Percentiles rank a stretch among this genome's conserved stretches.
Conservation (phyloP, 2,888 invertebrate genomes). For the Ophion slaviceki region DNA sequence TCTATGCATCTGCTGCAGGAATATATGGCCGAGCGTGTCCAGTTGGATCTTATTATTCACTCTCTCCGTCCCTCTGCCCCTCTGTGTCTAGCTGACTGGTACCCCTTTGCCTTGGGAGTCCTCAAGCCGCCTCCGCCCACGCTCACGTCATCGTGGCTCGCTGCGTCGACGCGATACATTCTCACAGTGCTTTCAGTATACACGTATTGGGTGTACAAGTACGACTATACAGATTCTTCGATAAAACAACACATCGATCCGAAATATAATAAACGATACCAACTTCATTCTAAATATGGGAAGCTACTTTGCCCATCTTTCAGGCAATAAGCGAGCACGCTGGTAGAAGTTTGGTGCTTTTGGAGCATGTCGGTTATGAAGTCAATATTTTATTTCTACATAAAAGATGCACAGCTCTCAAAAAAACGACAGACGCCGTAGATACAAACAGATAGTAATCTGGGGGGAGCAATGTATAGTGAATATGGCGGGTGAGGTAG, state of each 20-base stretch:
- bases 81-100: constrained; percentile 31
- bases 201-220: not conserved
- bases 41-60: constrained; percentile 38
- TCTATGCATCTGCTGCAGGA: constrained; percentile 24
- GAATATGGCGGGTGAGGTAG: too few species aligned
- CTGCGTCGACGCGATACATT: constrained; percentile 47
- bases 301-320: not conserved
- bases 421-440: too few species aligned
- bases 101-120: constrained; percentile 56
- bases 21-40: constrained; percentile 27
- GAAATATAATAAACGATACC: not conserved
- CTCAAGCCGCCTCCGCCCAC: constrained; percentile 57
- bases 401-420: too few species aligned
- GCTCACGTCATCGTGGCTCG: constrained; percentile 59
- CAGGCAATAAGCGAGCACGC: not conserved
- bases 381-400: too few species aligned
- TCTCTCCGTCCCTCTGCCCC: constrained; percentile 3
- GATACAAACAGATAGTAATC: too few species aligned
- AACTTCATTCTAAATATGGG: not conserved
- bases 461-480: too few species aligned
- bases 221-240: not conserved
- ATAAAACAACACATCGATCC: not conserved
- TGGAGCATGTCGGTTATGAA: too few species aligned
- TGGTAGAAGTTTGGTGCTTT: not conserved
- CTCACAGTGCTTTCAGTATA: constrained; percentile 31